Evolutionary conservation across 1,140 invertebrate genomes (phyloP).

Genomic region (Chionoecetes opilio): DNA sequence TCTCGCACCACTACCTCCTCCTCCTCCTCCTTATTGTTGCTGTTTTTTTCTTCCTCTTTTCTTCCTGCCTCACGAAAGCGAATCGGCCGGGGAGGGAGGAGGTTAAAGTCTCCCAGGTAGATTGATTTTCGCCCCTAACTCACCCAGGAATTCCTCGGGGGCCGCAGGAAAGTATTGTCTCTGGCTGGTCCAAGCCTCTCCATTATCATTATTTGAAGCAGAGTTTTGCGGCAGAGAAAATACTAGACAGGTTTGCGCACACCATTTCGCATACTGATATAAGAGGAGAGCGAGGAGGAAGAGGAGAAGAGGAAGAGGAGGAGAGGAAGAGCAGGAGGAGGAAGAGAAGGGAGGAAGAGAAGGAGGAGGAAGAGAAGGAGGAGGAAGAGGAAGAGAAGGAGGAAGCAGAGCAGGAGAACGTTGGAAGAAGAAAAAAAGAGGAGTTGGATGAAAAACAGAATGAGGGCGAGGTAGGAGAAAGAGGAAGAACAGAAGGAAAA

Average conservation of each 20-base stretch:
- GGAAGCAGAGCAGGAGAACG: neutral
- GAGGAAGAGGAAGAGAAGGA: neutral
- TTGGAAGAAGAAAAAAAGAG: neutral
- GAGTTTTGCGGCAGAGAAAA: neutral
- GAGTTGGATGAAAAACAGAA: neutral
- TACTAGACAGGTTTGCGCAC: neutral
- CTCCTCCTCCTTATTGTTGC: too few species aligned
- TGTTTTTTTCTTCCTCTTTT: too few species aligned
- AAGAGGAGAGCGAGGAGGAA: neutral
- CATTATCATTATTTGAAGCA: slow-evolving; percentile 30
- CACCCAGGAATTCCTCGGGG: neutral
- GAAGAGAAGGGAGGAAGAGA: neutral
- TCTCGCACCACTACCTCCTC: too few species aligned
- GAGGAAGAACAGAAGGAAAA: too few species aligned
- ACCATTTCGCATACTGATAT: slow-evolving; percentile 29
- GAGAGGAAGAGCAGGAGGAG: neutral
- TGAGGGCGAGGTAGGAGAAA: neutral
- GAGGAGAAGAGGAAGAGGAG: neutral
- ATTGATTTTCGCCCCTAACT: slow-evolving; percentile 20
- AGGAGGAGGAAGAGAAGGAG: too few species aligned
- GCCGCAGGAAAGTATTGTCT: slow-evolving; percentile 5
- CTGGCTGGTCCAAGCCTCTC: neutral
- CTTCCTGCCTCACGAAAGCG: too few species aligned
- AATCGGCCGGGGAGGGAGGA: too few species aligned
- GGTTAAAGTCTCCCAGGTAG: neutral